Base-by-base conservation (phyloP, 1,140 invertebrate genomes). In the Thalassaphorura encarpata region DNA sequence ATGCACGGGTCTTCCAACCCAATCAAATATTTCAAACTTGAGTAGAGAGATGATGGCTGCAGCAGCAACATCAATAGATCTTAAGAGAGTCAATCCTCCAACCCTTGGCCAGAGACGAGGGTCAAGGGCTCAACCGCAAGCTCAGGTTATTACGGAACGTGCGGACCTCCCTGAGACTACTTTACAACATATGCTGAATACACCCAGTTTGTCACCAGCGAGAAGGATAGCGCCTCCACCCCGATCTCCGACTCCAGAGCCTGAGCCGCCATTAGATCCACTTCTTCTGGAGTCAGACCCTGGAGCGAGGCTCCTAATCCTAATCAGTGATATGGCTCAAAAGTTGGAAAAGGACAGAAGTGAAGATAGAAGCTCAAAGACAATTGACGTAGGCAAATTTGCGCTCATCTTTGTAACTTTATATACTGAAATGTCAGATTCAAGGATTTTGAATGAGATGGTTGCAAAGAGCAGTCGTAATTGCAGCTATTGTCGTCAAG, bases 401-500 rank as follows among this genome's bases (percentile, higher is more conserved):
- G 11, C 33, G 11, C 11, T 36, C n/a, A n/a, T 36, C 33, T 11
- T n/a, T 36, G 33, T 36, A n/a, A 11, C 33, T 11, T n/a, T 36
- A 11, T n/a, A 11, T n/a, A 36, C n/a, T 11, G 33, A 36, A n/a
- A n/a, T n/a, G n/a, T n/a, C n/a, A n/a, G n/a, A 36, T 36, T 36
- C 33, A 36, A 36, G 33, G 33, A 36, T 65, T 16, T 24, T 64
- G 13, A 54, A 60, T 45, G 24, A 61, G n/a, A 62, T 65, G 63
- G 16, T 65, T 16, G 13, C 21, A 1, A 54, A 60, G 21, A 57
- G 42, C 23, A 49, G 42, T n/a, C 19, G 76, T 3, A 75, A 73
- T 27, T 90, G 87, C 69, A 76, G 87, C 28, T 89, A 87, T 67
- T 90, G 87, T 66, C 86, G 87, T 68, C 85, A 89, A 72, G 85